Evolutionary conservation across 2,113 vertebrate species (phyloP).

Genomic region (Lycaon pictus): DNA sequence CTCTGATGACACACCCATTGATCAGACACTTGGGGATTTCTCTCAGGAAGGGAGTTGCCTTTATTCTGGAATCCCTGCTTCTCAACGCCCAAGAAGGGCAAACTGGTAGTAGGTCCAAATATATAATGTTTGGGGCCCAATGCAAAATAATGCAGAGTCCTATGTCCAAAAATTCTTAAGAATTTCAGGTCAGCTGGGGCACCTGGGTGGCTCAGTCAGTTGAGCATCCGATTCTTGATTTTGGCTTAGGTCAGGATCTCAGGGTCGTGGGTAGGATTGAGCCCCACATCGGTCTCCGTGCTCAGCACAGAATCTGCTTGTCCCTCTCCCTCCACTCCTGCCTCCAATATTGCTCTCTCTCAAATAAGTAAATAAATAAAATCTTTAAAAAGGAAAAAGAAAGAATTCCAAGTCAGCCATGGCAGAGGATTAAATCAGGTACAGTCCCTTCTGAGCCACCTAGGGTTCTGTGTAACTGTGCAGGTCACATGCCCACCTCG

Average conservation of each 20-base stretch:
- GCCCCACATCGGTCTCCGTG: accelerated
- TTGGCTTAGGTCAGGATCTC: not conserved
- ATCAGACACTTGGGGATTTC: not conserved
- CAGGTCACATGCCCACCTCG: not conserved
- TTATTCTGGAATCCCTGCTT: not conserved
- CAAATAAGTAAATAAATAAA: not conserved
- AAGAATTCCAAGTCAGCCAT: not conserved
- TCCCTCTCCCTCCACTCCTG: not conserved
- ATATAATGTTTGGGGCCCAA: not conserved
- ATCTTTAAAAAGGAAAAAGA: not conserved
- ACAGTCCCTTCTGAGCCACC: accelerated
- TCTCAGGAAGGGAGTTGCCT: not conserved
- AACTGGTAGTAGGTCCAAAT: not conserved
- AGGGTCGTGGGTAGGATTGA: not conserved
- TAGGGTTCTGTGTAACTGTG: not conserved
- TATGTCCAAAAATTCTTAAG: not conserved
- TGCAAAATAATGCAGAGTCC: not conserved
- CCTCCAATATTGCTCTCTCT: not conserved
- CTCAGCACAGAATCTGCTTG: not conserved
- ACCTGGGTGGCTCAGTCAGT: not conserved
- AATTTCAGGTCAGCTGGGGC: not conserved
- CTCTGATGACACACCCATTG: not conserved
- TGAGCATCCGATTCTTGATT: not conserved
- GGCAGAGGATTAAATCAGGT: not conserved
- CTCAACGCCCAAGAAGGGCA: not conserved